Percentiles rank a stretch among this genome's conserved stretches.
Conservation (phyloP, 2,113 vertebrate genomes). For the Climacteris rufus region DNA sequence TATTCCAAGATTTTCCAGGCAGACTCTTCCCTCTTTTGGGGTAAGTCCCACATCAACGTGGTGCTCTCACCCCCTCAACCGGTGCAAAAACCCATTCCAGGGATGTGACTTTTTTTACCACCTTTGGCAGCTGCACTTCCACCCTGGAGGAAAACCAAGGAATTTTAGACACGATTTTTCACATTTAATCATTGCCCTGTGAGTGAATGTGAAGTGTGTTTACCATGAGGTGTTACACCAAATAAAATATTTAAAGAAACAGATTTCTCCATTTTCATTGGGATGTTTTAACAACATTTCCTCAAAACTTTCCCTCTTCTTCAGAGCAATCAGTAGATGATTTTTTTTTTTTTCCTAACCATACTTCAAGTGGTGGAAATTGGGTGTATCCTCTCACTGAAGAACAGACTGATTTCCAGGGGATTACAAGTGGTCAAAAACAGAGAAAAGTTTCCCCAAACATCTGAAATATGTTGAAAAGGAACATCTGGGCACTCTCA, state of each 20-base stretch:
- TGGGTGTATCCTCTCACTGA: background rate
- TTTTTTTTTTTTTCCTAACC: background rate
- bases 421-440: background rate
- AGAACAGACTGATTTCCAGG: background rate
- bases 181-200: background rate
- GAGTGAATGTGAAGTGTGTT: background rate
- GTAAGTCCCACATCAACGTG: accelerated
- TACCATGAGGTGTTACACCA: background rate
- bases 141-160: background rate
- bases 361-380: background rate
- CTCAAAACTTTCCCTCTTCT: background rate
- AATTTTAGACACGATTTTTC: background rate
- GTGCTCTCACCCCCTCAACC: background rate
- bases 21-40: background rate
- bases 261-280: background rate
- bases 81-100: too few relatives aligned
- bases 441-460: background rate
- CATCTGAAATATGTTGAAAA: background rate
- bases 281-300: background rate
- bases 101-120: background rate
- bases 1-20: background rate
- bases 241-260: background rate
- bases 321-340: too few relatives aligned
- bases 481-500: constrained; percentile 1
- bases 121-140: background rate